A percentile compares a stretch with the other conserved stretches of the same genome.
Evolutionary conservation across 2,888 invertebrate species (phyloP).

Genomic region (Acanthopleura granulata): DNA sequence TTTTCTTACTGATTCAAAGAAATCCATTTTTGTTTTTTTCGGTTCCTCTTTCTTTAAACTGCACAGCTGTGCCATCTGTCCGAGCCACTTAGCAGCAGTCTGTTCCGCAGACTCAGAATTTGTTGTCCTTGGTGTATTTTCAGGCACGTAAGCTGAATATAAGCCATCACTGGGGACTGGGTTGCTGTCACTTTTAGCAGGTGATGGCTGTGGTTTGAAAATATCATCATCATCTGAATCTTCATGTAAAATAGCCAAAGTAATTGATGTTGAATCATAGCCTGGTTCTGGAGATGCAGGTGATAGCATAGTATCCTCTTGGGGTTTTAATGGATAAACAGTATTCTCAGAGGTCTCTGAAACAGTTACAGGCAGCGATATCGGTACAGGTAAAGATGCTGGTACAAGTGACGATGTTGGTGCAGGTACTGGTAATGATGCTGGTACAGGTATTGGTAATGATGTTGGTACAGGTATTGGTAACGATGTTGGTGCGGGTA

Average conservation of each 20-base stretch:
- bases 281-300: too few relatives aligned
- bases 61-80: conserved; percentile 4
- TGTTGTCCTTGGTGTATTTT: neutral
- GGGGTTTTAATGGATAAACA: neutral
- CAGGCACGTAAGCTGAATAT: neutral
- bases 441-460: neutral
- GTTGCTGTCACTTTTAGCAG: neutral
- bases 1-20: neutral
- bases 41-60: neutral
- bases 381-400: neutral
- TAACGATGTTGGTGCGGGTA: too few relatives aligned
- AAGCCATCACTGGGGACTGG: neutral
- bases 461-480: too few relatives aligned
- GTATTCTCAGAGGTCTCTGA: neutral
- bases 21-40: neutral
- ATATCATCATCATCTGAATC: neutral
- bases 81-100: conserved; percentile 14
- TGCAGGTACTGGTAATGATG: neutral
- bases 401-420: too few relatives aligned
- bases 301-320: too few relatives aligned
- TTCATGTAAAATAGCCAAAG: neutral
- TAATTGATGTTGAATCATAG: neutral
- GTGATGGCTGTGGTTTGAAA: neutral
- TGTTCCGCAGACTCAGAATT: neutral
- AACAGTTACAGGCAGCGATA: neutral